Evolutionary conservation across 2,797 vertebrate genomes (phyloP).

Genomic region (Eidolon dupreanum): DNA sequence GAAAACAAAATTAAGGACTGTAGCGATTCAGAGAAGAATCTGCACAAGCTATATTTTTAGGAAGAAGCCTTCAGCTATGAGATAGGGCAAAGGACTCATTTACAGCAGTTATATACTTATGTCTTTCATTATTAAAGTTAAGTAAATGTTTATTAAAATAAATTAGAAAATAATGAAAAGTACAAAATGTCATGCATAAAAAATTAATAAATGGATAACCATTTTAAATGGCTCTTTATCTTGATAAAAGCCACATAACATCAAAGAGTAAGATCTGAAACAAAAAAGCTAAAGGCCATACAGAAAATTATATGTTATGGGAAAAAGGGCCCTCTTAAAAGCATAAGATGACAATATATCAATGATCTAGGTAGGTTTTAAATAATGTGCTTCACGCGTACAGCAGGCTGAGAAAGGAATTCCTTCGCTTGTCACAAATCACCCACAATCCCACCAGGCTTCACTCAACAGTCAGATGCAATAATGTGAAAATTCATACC

Average conservation of each 20-base stretch:
- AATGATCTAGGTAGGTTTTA: constrained; percentile 78
- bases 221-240: background rate
- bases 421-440: constrained; percentile 79
- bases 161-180: constrained; percentile 22
- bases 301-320: constrained; percentile 33
- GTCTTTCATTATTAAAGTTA: background rate
- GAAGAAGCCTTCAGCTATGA: background rate
- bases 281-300: background rate
- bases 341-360: constrained; percentile 73
- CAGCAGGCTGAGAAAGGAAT: constrained; percentile 74
- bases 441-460: constrained; percentile 72
- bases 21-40: background rate
- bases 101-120: background rate
- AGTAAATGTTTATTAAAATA: constrained; percentile 13
- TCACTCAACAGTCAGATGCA: constrained; percentile 78
- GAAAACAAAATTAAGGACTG: background rate
- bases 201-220: background rate
- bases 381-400: constrained; percentile 73
- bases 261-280: constrained; percentile 34
- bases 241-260: background rate
- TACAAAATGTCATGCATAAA: background rate
- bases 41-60: background rate
- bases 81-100: background rate
- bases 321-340: constrained; percentile 69
- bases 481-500: constrained; percentile 77